Base-by-base conservation (phyloP, 2,113 vertebrate genomes). In the Sylvicapra grimmia region DNA sequence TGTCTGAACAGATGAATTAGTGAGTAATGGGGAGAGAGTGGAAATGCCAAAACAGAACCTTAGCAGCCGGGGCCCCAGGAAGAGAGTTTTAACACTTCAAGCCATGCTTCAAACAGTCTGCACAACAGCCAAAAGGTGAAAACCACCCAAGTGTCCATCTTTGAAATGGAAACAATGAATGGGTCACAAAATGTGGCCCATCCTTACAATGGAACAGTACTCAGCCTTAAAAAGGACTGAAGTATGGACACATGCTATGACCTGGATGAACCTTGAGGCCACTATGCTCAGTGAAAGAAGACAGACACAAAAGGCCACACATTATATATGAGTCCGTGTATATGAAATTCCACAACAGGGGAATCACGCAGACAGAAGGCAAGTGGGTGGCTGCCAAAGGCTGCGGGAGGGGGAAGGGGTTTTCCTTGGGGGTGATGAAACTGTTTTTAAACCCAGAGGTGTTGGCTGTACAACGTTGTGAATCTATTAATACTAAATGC, bases 161-260 rank as follows among this genome's bases (percentile, higher is more conserved):
- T 65, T 65, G 31, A 65, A 65, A 65, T 44, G 72, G 40, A 77
- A 36, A 27, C 40, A 77, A 77, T 44, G 23, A 77, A 77, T 44
- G 23, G 40, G 72, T 77, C 72, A 77, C 72, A 40, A 40, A 40
- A 27, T 77, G 72, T 77, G 40, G 40, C 25, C 40, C 23, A 77
- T 77, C 40, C 36, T 75, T 75, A 75, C 72, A 75, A 3, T 2
- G 68, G 90, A 86, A 53, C 33, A 77, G 4, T 54, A 53, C 5
- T 21, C 61, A 36, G 75, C 59, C 80, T 11, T 2, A 4, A 63
- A 53, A 94, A 88, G 4, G 14, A 49, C 44, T 9, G 15, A 49
- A 6, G 61, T 0, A 4, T 16, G 0, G 18, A 63, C 2, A 9
- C 6, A 19, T 0, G 9, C n/a, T 58, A 65, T 8, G 0, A 29